Evolutionary conservation across 35 echinoderm and acorn worm species (phyloP), one percentile per base, ranked within the genome.

Genomic region (Anneissia japonica): DNA sequence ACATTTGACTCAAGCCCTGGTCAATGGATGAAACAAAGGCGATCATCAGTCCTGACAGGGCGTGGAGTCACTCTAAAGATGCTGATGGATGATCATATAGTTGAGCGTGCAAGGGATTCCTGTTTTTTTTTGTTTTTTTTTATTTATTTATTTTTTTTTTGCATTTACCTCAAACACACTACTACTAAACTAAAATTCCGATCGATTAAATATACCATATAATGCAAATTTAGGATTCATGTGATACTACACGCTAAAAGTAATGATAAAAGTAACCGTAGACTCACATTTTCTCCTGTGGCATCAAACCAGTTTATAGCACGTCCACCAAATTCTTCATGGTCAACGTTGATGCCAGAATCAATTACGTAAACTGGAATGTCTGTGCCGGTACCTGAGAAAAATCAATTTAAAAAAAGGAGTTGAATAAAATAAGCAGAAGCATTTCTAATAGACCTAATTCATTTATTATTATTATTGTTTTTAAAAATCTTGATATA

Each of bases 81-180:
- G 92, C 56, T 99, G 72, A 91, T 99, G 91, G 83, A 82, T 41
- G 96, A 99, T 88, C 92, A 92, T 37, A 88, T 99, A 30, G 89
- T 99, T 0, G 89, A 99, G 77, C 82, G 89, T 28, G 96, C 13
- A 82, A 99, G 7, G 87, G 85, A 3, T 87, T 81, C 51, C 84
- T 99, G 26, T 89, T n/a, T n/a, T n/a, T n/a, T n/a, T n/a, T n/a
- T n/a, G n/a, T n/a, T n/a, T n/a, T n/a, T n/a, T n/a, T n/a, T n/a
- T n/a, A n/a, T n/a, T n/a, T n/a, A n/a, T n/a, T n/a, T n/a, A n/a
- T n/a, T n/a, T n/a, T n/a, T n/a, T n/a, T n/a, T n/a, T n/a, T n/a
- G n/a, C n/a, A n/a, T n/a, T n/a, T n/a, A n/a, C n/a, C n/a, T n/a
- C n/a, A n/a, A n/a, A n/a, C n/a, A n/a, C n/a, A n/a, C n/a, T n/a